Conservation (phyloP, 1,140 invertebrate species). For the Psilanteris sp. region DNA sequence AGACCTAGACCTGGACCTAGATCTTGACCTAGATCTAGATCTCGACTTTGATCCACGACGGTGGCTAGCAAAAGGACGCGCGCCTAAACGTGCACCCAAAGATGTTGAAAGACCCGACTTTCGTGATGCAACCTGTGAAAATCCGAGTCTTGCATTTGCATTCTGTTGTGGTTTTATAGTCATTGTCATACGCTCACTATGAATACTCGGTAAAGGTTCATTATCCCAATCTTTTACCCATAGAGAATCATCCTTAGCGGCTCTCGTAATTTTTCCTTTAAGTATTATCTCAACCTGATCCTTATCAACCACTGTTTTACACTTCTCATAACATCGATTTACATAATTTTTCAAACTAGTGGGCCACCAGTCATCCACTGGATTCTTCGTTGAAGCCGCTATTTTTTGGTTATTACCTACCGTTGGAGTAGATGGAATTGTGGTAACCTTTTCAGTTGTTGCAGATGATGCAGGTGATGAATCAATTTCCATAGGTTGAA, state of each 20-base stretch:
- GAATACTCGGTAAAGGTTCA: conserved; percentile 92
- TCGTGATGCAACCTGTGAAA: conserved; percentile 67
- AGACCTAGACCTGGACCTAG: conserved; percentile 80
- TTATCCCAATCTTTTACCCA: conserved; percentile 95
- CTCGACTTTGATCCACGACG: conserved; percentile 65
- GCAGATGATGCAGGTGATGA: not conserved
- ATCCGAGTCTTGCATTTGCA: conserved; percentile 62
- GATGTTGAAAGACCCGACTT: conserved; percentile 80
- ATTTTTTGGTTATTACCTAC: conserved; percentile 63
- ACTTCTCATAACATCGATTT: conserved; percentile 93
- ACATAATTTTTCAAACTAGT: conserved; percentile 91
- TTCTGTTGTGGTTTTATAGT: conserved; percentile 75
- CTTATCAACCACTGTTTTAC: conserved; percentile 91
- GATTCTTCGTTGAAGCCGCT: conserved; percentile 66
- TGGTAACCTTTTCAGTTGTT: conserved; percentile 20
- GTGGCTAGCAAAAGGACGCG: conserved; percentile 75
- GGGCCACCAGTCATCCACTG: conserved; percentile 84
- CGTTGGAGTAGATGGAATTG: conserved; percentile 33
- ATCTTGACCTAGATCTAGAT: conserved; percentile 69
- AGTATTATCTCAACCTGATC: conserved; percentile 96
- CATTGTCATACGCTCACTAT: conserved; percentile 87
- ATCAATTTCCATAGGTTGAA: conserved; percentile 10
- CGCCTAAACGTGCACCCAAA: conserved; percentile 81
- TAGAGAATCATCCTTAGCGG: conserved; percentile 90
- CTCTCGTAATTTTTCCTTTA: conserved; percentile 94